Evolutionary conservation across 2,113 vertebrate species (phyloP), one percentile per base, ranked within the genome.

Genomic region (Mirza zaza): DNA sequence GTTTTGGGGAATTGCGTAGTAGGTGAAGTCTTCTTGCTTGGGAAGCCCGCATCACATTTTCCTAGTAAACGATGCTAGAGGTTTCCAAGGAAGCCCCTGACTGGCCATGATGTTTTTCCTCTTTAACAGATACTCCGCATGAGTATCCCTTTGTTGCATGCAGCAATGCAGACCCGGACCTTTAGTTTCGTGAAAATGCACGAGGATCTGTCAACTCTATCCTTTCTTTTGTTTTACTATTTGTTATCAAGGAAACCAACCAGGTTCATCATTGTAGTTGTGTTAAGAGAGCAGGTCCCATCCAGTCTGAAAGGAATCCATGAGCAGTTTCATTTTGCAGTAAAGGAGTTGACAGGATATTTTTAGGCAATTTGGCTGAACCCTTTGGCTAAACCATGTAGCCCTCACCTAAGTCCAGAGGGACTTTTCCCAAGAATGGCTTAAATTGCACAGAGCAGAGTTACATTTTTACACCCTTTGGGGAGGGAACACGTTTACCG

Each of bases 371-470:
- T 23, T 15, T 70, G 52, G 27, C 42, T 1, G 1, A 11, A 21
- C 15, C 21, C 34, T 34, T 76, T 25, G 70, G 4, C 3, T 36
- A 18, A 13, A 5, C 15, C 11, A 0, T 4, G 34, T 18, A 50
- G 5, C 7, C 20, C 14, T 2, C n/a, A 7, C 0, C 4, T 36
- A 12, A 12, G 32, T 25, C 2, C 13, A 7, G 0, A 9, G 27
- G 6, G 36, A 65, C 6, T 13, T 2, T 14, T 8, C 6, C 3
- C 9, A 4, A 1, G 6, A 1, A 1, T 13, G 4, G 57, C 17
- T 7, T 42, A 20, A 42, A 20, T 18, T 12, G 15, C 52, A 1
- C 7, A 20, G 5, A 34, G 2, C 1, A 6, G 5, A 8, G 50
- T 6, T 21, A 39, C 4, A 8, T 3, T 15, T 42, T 71, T 39